Evolutionary conservation across 2,113 vertebrate species (phyloP).

Genomic region (Ciconia stormi): DNA sequence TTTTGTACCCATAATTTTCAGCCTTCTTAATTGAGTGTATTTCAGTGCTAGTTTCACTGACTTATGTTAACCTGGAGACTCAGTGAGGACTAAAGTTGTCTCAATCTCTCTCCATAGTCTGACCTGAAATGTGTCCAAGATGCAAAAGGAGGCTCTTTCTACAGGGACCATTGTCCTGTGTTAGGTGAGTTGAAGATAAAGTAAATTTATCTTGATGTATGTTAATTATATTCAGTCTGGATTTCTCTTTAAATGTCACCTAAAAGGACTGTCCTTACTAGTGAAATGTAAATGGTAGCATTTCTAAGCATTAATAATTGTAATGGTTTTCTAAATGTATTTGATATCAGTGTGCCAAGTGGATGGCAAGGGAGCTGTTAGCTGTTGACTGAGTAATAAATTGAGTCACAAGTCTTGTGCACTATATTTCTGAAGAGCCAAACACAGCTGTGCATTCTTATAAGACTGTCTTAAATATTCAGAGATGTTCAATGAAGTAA

Average conservation of each 20-base stretch:
- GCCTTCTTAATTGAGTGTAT: not conserved
- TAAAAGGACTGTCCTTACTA: not conserved
- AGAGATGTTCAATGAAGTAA: not conserved
- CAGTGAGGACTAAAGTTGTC: not conserved
- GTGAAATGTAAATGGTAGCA: not conserved
- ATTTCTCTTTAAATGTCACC: not conserved
- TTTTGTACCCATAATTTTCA: not conserved
- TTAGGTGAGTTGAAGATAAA: constrained; percentile 83
- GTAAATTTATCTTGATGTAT: not conserved
- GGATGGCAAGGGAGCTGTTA: not conserved
- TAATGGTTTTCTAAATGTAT: not conserved
- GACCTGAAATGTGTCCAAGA: constrained; percentile 99
- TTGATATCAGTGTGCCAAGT: not conserved
- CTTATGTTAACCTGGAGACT: not conserved
- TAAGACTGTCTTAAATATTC: not conserved
- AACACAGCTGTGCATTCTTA: not conserved
- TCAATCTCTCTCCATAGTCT: constrained; percentile 78
- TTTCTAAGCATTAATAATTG: not conserved
- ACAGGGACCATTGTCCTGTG: constrained; percentile 98
- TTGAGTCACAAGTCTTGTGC: not conserved
- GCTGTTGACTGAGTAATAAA: not conserved
- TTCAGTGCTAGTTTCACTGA: not conserved
- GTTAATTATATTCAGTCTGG: not conserved
- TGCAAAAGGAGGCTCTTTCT: constrained; percentile 99
- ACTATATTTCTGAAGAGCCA: not conserved